Percentiles rank a stretch among this genome's conserved stretches.
phyloP scores from a whole-genome alignment of 2,797 vertebrate genomes.

The Xyrichtys novacula region DNA sequence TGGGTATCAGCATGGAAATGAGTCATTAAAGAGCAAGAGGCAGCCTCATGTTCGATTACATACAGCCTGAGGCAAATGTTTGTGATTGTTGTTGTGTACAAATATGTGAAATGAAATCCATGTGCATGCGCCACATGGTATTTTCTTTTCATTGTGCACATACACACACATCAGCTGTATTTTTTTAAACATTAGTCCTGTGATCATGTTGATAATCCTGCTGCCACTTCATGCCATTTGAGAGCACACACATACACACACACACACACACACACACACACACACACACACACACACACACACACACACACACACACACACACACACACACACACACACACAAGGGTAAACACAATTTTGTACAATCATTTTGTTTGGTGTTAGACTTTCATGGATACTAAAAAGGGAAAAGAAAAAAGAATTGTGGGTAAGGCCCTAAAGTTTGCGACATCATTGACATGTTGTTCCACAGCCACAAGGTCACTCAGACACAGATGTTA shows the following conservation, averaged over 20 bases:
- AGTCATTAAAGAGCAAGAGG: conserved; percentile 54
- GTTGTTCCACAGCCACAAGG: no score
- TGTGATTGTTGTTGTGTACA: conserved; percentile 10
- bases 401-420: no score
- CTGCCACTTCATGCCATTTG: conserved; percentile 1
- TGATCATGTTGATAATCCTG: no score
- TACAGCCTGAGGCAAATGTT: conserved; percentile 31
- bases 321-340: conserved; percentile 13
- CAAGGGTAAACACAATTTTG: no score
- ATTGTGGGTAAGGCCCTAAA: no score
- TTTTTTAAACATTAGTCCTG: no score
- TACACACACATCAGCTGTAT: conserved; percentile 2
- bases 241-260: conserved; percentile 6
- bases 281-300: conserved; percentile 4
- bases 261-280: no score
- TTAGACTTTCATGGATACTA: no score
- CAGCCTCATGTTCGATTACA: conserved; percentile 57
- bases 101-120: conserved; percentile 1
- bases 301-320: conserved; percentile 4
- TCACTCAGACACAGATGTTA: no score
- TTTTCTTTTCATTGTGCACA: no score
- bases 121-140: neutral
- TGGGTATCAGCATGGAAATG: conserved; percentile 59
- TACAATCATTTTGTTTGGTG: no score
- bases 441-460: no score